Evolutionary conservation across 1,140 invertebrate species (phyloP).

Genomic region (Aphelinus atriplicis): DNA sequence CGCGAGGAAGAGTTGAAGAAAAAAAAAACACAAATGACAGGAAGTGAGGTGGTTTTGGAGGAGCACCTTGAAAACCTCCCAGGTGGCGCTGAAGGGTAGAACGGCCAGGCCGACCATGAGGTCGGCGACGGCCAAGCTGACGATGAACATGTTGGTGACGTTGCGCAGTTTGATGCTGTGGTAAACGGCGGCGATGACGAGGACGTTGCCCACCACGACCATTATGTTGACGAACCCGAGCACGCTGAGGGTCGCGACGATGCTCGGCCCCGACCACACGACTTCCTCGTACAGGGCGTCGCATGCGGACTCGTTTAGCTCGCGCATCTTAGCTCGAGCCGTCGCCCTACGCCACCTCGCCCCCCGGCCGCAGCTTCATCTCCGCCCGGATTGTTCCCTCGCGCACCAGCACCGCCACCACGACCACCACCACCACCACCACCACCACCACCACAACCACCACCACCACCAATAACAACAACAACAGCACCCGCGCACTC

Average conservation of each 20-base stretch:
- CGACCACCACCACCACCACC: neutral
- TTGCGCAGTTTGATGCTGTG: slow-evolving; percentile 87
- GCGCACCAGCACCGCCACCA: neutral
- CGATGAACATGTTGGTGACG: slow-evolving; percentile 95
- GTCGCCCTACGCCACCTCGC: neutral
- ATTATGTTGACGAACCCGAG: slow-evolving; percentile 85
- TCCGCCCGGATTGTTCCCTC: neutral
- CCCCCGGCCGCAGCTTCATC: neutral
- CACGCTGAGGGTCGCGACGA: slow-evolving; percentile 78
- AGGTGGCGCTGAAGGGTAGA: slow-evolving; percentile 88
- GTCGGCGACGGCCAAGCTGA: slow-evolving; percentile 92
- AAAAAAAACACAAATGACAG: too few species aligned
- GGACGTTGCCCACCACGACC: slow-evolving; percentile 87
- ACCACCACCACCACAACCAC: too few species aligned
- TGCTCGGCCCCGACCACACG: slow-evolving; percentile 79
- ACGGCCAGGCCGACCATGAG: slow-evolving; percentile 90
- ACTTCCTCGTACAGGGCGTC: slow-evolving; percentile 78
- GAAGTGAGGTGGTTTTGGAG: too few species aligned
- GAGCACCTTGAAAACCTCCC: slow-evolving; percentile 85
- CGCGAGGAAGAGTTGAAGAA: too few species aligned
- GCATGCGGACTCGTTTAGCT: slow-evolving; percentile 80
- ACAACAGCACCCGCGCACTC: too few species aligned
- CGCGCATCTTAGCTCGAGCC: slow-evolving; percentile 58
- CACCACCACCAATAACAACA: too few species aligned
- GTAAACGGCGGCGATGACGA: slow-evolving; percentile 92